Conservation (phyloP, 2,797 vertebrate species). For the Dicrostonyx torquatus region DNA sequence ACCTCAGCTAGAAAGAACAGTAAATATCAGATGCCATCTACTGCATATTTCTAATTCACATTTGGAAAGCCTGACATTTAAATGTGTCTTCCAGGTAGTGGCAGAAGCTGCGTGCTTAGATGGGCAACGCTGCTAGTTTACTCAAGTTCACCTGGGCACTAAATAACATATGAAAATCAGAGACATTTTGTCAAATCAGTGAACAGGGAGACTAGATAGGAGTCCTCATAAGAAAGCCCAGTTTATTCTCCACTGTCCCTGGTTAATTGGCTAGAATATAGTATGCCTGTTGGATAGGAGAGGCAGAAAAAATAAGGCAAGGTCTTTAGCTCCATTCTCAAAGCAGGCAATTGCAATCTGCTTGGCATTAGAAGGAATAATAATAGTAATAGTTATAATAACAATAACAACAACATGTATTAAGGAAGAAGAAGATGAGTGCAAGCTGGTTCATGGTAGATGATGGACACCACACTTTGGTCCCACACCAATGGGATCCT, state of each 20-base stretch:
- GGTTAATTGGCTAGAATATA: not conserved
- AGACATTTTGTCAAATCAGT: not conserved
- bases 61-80: slow-evolving; percentile 68
- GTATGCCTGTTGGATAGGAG: not conserved
- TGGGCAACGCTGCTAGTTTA: not conserved
- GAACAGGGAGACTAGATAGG: not conserved
- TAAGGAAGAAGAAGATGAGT: not conserved
- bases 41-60: not conserved
- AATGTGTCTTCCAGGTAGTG: not conserved
- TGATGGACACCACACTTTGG: rapidly evolving
- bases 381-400: not conserved
- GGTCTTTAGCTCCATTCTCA: not conserved
- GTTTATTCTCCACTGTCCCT: not conserved
- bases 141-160: not conserved
- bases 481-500: not conserved
- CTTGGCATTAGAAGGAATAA: not conserved
- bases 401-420: not conserved
- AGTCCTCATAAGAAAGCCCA: not conserved
- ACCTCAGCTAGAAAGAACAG: slow-evolving; percentile 61
- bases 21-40: slow-evolving; percentile 57
- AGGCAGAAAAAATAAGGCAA: not conserved
- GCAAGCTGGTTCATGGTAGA: not conserved
- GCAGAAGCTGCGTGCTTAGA: not conserved
- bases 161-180: not conserved
- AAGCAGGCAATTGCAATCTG: not conserved